Percentiles rank a stretch among this genome's conserved stretches.
phyloP scores from a whole-genome alignment of 2,113 vertebrate species.

The Apodemus sylvaticus region DNA sequence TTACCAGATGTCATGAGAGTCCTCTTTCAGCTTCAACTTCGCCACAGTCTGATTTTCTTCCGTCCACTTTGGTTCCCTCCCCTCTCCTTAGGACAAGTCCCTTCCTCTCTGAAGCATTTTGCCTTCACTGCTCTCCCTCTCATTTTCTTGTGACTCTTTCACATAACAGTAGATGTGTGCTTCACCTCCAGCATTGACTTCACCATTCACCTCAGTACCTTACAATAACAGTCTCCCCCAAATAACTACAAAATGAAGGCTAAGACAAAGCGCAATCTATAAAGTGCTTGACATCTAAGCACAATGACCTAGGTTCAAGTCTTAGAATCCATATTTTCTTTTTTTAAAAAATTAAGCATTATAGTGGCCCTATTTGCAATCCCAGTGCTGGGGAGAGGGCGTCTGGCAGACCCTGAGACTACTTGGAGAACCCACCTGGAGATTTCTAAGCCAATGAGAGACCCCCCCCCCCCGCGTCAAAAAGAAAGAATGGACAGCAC shows the following conservation, averaged over 20 bases:
- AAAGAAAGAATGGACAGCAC: neutral
- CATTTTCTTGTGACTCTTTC: neutral
- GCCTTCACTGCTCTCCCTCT: neutral
- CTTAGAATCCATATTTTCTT: neutral
- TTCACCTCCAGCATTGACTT: neutral
- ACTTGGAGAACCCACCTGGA: neutral
- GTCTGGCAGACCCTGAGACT: neutral
- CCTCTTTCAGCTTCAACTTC: neutral
- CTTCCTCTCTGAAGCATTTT: neutral
- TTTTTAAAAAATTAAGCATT: too few relatives aligned
- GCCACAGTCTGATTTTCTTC: neutral
- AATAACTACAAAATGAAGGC: neutral
- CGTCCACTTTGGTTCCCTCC: neutral
- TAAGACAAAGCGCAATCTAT: too few relatives aligned
- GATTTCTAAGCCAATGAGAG: neutral
- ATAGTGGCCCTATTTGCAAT: neutral
- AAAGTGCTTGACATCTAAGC: neutral
- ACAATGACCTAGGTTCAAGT: neutral
- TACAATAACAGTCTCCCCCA: neutral
- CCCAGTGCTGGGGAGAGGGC: too few relatives aligned
- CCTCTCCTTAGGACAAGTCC: neutral
- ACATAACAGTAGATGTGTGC: neutral
- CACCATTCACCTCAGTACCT: neutral
- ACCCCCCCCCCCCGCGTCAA: neutral
- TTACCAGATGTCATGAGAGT: neutral